These are phyloP conservation scores for Microplitis deprimator DNA, from an alignment of 2,888 invertebrate species.

Conservation along the genomic window DNA sequence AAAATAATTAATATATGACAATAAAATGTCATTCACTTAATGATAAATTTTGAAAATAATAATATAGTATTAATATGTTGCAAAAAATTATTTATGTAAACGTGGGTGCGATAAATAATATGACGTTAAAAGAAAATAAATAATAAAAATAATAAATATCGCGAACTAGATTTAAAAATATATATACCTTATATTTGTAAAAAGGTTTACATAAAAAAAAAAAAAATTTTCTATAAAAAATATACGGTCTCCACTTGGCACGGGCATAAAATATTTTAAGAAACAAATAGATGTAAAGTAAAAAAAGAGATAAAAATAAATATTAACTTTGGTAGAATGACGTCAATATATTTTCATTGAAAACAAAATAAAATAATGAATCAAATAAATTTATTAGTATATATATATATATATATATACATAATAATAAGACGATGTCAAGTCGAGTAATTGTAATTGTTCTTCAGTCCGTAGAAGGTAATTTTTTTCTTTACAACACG, in stretches of 20 bases:
- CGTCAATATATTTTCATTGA: neutral
- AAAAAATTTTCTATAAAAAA: neutral
- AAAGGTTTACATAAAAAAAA: too few relatives aligned
- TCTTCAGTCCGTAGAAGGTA: slow-evolving; percentile 6
- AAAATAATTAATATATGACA: neutral
- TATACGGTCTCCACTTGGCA: neutral
- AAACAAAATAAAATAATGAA: neutral
- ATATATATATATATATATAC: neutral
- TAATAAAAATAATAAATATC: neutral
- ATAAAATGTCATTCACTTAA: too few relatives aligned
- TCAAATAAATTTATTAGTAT: neutral
- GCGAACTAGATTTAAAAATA: neutral
- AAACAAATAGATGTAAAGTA: neutral
- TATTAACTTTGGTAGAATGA: neutral
- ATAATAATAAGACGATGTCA: slow-evolving; percentile 6
- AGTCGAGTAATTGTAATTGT: neutral
- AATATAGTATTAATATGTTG: too few relatives aligned
- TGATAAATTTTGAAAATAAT: too few relatives aligned
- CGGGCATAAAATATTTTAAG: neutral
- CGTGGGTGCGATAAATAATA: too few relatives aligned
- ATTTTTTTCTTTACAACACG: neutral
- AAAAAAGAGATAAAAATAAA: neutral
- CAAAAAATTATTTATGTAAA: too few relatives aligned
- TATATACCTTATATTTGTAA: too few relatives aligned
- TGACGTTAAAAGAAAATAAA: too few relatives aligned